Percentiles rank a stretch among this genome's conserved stretches.
phyloP scores from a whole-genome alignment of 2,888 invertebrate genomes.

The Drosophila formosana region DNA sequence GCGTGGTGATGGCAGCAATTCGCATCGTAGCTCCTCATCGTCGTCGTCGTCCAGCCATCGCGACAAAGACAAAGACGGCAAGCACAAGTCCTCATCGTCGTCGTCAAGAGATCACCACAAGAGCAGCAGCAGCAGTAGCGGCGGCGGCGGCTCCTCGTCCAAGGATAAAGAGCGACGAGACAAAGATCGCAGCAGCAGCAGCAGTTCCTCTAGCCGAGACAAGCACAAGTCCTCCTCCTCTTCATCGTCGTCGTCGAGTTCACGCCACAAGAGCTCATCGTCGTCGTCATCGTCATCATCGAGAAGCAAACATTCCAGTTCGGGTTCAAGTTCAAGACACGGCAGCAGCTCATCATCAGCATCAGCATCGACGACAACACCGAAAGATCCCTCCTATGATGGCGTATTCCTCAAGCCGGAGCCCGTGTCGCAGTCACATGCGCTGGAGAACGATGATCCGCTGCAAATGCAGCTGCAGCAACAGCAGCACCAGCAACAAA shows the following conservation, averaged over 20 bases:
- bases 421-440: constrained; percentile 73
- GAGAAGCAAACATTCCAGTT: constrained; percentile 85
- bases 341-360: constrained; percentile 48
- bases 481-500: constrained; percentile 59
- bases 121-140: constrained; percentile 47
- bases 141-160: constrained; percentile 61
- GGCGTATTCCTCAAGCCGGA: constrained; percentile 82
- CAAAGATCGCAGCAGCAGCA: constrained; percentile 83
- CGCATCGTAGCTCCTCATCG: constrained; percentile 70
- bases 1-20: constrained; percentile 76
- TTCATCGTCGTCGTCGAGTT: constrained; percentile 68
- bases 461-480: constrained; percentile 54
- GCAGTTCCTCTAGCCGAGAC: constrained; percentile 82
- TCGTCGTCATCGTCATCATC: constrained; percentile 81
- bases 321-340: constrained; percentile 79
- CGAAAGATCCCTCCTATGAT: constrained; percentile 74
- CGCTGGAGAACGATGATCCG: constrained; percentile 66
- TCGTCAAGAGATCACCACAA: constrained; percentile 81
- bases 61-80: constrained; percentile 84
- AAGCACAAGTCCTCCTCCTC: constrained; percentile 83
- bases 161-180: constrained; percentile 85
- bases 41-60: constrained; percentile 81
- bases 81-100: constrained; percentile 82
- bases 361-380: background rate
- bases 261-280: constrained; percentile 71